These are phyloP conservation scores for Hybognathus amarus DNA, from an alignment of 2,797 vertebrate species.

Conservation along the genomic window DNA sequence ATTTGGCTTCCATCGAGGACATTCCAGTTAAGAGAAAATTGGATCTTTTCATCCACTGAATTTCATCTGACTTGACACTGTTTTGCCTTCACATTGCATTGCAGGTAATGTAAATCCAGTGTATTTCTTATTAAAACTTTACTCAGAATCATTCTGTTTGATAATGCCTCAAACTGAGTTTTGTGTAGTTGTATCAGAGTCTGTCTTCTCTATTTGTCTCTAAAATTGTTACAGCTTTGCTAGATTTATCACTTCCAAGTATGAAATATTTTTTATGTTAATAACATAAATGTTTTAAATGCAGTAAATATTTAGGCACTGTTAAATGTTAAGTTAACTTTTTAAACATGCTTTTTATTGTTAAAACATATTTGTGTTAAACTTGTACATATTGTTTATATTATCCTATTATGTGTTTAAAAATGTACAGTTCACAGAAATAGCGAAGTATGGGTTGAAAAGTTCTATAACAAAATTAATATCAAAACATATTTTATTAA, in stretches of 20 bases:
- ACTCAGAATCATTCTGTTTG: not conserved
- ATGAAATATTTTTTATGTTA: not conserved
- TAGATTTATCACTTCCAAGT: not conserved
- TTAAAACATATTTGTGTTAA: not conserved
- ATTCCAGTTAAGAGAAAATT: constrained; percentile 52
- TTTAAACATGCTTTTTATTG: constrained; percentile 1
- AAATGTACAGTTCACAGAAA: not conserved
- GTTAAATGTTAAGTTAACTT: not conserved
- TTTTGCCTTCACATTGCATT: not conserved
- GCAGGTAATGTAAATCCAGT: constrained; percentile 38
- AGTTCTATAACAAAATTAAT: not conserved
- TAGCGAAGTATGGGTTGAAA: not conserved
- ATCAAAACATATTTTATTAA: not conserved
- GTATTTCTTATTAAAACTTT: not conserved
- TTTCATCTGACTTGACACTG: constrained; percentile 3
- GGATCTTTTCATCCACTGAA: not conserved
- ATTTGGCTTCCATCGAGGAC: constrained; percentile 49
- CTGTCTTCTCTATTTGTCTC: not conserved
- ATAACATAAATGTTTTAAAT: not conserved
- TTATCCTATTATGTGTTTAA: not conserved
- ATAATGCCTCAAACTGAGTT: not conserved
- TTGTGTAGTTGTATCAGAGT: not conserved
- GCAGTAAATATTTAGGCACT: not conserved
- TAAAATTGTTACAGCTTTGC: constrained; percentile 6
- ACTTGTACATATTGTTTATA: not conserved